Evolutionary conservation across 92 coral and sea anemone genomes (phyloP).

Genomic region (Heliopora coerulea): DNA sequence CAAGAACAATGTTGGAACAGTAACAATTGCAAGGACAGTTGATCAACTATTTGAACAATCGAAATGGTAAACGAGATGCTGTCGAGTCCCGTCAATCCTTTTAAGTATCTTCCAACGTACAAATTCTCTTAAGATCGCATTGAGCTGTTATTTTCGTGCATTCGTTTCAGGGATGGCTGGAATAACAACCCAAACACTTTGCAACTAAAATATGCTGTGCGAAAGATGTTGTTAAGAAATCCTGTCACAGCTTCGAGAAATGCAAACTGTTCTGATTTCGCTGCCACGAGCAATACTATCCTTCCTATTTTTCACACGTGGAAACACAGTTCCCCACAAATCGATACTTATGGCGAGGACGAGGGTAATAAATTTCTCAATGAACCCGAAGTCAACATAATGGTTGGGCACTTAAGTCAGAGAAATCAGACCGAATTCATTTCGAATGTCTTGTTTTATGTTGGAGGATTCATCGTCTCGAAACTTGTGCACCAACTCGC

Average conservation of each 20-base stretch:
- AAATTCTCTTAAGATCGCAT: conserved; percentile 2
- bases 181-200: no score
- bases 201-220: conserved; percentile 6
- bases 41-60: conserved; percentile 18
- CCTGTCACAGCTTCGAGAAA: conserved; percentile 1
- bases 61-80: conserved; percentile 4
- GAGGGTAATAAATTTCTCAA: no score
- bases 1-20: not conserved
- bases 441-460: no score
- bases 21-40: not conserved
- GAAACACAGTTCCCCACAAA: not conserved
- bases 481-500: no score
- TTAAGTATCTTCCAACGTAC: no score
- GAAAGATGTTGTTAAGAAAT: conserved; percentile 14
- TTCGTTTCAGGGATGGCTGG: no score
- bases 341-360: not conserved
- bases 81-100: not conserved
- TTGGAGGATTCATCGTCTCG: no score
- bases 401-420: no score
- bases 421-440: no score
- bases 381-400: no score
- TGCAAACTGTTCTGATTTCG: conserved; percentile 19
- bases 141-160: conserved; percentile 2
- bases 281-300: no score
- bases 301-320: no score